Conservation (phyloP, 2,888 invertebrate species). For the Rotaria macrura region DNA sequence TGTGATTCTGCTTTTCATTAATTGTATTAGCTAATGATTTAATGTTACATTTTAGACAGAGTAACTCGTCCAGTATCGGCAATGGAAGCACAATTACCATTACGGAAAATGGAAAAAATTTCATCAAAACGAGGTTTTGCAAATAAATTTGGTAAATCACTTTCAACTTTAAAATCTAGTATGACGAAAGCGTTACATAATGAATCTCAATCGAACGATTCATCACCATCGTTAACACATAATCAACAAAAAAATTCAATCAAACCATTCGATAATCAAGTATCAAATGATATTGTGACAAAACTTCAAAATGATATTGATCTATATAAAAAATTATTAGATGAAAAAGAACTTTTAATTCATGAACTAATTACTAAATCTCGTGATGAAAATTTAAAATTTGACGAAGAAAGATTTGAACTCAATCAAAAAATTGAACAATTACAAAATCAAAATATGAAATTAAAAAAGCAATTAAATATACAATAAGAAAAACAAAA, state of each 20-base stretch:
- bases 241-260: neutral
- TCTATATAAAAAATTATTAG: neutral
- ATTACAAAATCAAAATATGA: neutral
- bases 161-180: neutral
- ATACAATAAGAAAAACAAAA: neutral
- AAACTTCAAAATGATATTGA: neutral
- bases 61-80: neutral
- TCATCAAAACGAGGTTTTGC: neutral
- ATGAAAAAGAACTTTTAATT: neutral
- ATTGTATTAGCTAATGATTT: too few relatives aligned
- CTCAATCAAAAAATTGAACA: neutral
- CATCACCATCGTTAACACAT: neutral
- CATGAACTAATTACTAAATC: neutral
- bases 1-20: too few relatives aligned
- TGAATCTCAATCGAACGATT: neutral
- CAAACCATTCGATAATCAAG: neutral
- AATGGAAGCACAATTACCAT: neutral
- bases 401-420: neutral
- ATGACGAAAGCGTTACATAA: neutral
- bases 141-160: conserved; percentile 22
- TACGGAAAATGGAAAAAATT: neutral
- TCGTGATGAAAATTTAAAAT: neutral
- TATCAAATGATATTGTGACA: neutral
- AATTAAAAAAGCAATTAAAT: neutral
- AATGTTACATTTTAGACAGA: neutral